phyloP scores from a whole-genome alignment of 2,797 vertebrate genomes.

The Eulemur albifrons region DNA sequence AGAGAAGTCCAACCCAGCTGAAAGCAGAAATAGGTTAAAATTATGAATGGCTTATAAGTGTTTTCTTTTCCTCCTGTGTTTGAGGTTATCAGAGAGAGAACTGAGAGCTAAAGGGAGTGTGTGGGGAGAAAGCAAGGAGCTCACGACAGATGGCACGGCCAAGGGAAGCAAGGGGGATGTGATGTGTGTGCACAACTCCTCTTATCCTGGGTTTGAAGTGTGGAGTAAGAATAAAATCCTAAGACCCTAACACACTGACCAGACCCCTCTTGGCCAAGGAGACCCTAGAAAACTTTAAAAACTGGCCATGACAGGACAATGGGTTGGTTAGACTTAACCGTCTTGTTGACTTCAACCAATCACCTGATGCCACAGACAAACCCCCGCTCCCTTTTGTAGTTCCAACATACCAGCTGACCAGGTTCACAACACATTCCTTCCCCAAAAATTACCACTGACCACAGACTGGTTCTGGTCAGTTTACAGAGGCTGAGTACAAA shows the following conservation, averaged over 20 bases:
- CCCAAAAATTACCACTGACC: neutral
- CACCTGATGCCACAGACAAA: neutral
- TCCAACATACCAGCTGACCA: neutral
- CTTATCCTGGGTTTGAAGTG: neutral
- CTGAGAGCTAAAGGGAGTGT: neutral
- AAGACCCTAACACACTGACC: neutral
- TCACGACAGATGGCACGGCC: neutral
- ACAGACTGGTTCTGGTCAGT: neutral
- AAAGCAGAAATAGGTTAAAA: neutral
- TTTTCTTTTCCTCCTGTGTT: neutral
- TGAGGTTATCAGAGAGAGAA: neutral
- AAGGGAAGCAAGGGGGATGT: neutral
- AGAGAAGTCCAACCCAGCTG: neutral
- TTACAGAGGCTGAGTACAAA: too few species aligned
- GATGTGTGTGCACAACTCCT: neutral
- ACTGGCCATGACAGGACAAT: neutral
- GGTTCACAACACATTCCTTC: neutral
- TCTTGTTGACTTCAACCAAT: neutral
- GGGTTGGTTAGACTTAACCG: neutral
- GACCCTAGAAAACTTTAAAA: neutral
- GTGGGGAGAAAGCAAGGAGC: accelerated
- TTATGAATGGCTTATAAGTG: neutral
- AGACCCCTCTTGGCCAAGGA: neutral
- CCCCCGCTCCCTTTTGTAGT: neutral
- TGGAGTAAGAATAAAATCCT: neutral